phyloP scores from a whole-genome alignment of 2,113 vertebrate genomes.

The Progne subis region DNA sequence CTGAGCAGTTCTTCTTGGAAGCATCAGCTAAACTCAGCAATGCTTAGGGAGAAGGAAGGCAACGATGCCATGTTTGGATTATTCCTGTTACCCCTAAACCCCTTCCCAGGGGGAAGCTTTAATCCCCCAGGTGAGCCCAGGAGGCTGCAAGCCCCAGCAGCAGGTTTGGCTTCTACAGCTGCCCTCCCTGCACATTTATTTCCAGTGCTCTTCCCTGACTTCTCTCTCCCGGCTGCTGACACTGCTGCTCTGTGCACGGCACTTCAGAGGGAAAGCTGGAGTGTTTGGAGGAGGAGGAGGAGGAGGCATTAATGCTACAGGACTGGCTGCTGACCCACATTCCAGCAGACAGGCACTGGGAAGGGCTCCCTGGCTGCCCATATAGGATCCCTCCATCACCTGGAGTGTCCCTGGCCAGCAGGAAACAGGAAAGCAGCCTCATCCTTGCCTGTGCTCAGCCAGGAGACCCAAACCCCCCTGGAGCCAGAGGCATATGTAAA shows the following conservation, averaged over 20 bases:
- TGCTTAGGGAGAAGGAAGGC: background rate
- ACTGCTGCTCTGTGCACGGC: background rate
- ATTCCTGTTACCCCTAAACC: background rate
- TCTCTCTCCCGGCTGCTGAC: background rate
- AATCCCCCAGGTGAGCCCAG: background rate
- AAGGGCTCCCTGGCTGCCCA: background rate
- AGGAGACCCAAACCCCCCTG: background rate
- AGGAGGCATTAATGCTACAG: background rate
- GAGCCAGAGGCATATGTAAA: slow-evolving; percentile 32
- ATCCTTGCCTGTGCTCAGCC: background rate
- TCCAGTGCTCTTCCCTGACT: background rate
- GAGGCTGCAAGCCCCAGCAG: background rate
- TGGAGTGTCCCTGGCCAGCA: background rate
- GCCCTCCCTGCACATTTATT: background rate
- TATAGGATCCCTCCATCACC: background rate
- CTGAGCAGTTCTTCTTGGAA: slow-evolving; percentile 49
- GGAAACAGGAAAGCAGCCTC: background rate
- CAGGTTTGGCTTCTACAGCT: background rate
- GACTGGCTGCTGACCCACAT: slow-evolving; percentile 5
- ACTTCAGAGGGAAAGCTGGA: background rate
- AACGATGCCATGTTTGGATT: slow-evolving; percentile 2
- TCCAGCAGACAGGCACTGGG: background rate
- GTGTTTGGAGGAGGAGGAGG: background rate
- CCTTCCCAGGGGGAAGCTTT: background rate
- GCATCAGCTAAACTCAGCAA: slow-evolving; percentile 52